A percentile compares a stretch with the other conserved stretches of the same genome.
Evolutionary conservation across 2,113 vertebrate species (phyloP).

Genomic region (Pangasianodon hypophthalmus): DNA sequence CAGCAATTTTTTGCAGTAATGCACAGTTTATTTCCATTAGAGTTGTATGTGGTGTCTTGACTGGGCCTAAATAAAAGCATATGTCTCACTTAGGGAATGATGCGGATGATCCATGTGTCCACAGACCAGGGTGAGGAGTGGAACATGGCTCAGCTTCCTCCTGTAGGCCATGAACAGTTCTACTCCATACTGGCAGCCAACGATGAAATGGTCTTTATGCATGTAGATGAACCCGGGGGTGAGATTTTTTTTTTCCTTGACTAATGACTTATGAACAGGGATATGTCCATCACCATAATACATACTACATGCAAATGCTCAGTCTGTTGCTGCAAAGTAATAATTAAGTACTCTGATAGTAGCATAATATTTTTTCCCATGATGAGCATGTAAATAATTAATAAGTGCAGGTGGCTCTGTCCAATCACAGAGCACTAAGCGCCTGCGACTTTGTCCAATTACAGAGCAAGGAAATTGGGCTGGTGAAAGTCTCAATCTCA

Average conservation of each 20-base stretch:
- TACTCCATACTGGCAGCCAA: conserved; percentile 91
- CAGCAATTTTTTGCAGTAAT: background rate
- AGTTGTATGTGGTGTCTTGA: background rate
- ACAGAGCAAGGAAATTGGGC: too few relatives aligned
- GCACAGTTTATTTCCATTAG: too few relatives aligned
- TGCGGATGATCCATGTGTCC: conserved; percentile 87
- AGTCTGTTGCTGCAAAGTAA: background rate
- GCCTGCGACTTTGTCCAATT: background rate
- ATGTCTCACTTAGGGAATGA: conserved; percentile 71
- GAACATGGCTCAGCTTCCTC: conserved; percentile 93
- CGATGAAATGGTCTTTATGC: conserved; percentile 94
- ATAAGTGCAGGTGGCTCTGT: background rate
- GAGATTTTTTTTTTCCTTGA: conserved; percentile 44
- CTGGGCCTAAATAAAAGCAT: background rate
- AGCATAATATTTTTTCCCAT: background rate
- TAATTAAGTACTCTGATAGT: background rate
- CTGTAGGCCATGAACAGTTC: conserved; percentile 91
- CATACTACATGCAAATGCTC: background rate
- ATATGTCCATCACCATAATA: background rate
- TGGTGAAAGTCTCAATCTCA: background rate
- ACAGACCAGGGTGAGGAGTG: conserved; percentile 84
- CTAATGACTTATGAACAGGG: background rate
- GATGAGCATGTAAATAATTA: background rate
- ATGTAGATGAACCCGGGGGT: conserved; percentile 92
- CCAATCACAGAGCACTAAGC: background rate